These are phyloP conservation scores for Pandemis corylana DNA, from an alignment of 2,888 invertebrate genomes.

Conservation along the genomic window DNA sequence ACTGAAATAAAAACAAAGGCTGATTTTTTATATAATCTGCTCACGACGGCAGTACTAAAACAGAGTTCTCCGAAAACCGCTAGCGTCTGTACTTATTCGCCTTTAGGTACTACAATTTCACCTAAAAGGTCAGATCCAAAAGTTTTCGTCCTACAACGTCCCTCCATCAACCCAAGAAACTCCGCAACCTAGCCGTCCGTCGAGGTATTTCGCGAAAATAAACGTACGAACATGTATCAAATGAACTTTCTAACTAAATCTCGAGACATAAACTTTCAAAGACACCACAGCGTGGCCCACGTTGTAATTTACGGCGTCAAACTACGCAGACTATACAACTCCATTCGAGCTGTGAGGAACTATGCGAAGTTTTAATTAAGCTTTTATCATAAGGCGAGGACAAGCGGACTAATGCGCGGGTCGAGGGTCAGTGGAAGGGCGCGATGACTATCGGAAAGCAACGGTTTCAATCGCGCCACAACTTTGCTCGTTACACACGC, in stretches of 20 bases:
- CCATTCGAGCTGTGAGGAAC: conserved; percentile 57
- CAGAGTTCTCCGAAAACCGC: background rate
- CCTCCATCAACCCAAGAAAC: conserved; percentile 7
- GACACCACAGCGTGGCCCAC: conserved; percentile 31
- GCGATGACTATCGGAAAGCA: conserved; percentile 73
- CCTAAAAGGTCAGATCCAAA: background rate
- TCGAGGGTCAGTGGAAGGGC: conserved; percentile 71
- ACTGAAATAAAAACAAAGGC: too few species aligned
- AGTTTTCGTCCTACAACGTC: background rate
- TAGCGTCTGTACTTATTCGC: background rate
- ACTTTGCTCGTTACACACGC: conserved; percentile 68
- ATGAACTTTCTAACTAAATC: conserved; percentile 32
- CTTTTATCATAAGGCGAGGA: conserved; percentile 66
- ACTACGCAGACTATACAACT: conserved; percentile 49
- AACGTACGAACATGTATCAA: conserved; percentile 16
- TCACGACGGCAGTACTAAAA: background rate
- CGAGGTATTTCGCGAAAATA: conserved; percentile 11
- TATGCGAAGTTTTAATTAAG: conserved; percentile 77
- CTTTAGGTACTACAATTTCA: background rate
- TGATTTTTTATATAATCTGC: too few species aligned
- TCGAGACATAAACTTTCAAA: conserved; percentile 36
- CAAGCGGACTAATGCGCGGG: conserved; percentile 55
- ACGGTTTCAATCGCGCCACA: conserved; percentile 76
- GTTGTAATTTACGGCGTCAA: conserved; percentile 41
- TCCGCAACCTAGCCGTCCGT: background rate